A percentile compares a stretch with the other conserved stretches of the same genome.
Conservation (phyloP, 2,113 vertebrate genomes). For the Alligator sinensis region DNA sequence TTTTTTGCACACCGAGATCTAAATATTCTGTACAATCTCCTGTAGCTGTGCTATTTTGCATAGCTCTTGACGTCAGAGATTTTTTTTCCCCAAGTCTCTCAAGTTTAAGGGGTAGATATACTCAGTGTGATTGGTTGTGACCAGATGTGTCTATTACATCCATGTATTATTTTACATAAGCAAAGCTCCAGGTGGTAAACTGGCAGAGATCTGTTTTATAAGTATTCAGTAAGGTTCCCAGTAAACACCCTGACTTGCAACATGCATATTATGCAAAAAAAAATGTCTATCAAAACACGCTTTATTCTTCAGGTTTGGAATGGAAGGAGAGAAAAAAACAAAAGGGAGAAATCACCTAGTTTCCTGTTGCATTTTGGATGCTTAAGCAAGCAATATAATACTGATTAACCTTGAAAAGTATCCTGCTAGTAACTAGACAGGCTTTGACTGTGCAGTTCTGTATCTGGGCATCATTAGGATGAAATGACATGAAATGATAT, state of each 20-base stretch:
- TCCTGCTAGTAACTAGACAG: not conserved
- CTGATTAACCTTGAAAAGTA: constrained; percentile 12
- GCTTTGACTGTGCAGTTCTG: not conserved
- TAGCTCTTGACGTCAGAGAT: constrained; percentile 44
- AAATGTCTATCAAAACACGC: not conserved
- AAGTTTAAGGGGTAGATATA: constrained; percentile 62
- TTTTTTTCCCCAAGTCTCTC: not conserved
- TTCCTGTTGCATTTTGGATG: not conserved
- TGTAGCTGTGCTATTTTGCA: constrained; percentile 33
- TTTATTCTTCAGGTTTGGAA: not conserved
- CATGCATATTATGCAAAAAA: not conserved
- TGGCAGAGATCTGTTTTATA: not conserved
- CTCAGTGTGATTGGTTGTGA: constrained; percentile 31
- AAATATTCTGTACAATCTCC: constrained; percentile 64
- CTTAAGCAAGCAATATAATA: not conserved
- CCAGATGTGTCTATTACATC: not conserved
- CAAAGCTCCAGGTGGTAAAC: not conserved
- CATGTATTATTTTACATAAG: not conserved
- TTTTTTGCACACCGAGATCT: constrained; percentile 51
- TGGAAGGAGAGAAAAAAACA: not conserved
- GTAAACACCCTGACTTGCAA: not conserved
- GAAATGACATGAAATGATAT: not conserved
- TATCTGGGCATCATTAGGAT: not conserved
- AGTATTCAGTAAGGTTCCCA: not conserved
- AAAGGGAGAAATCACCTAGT: not conserved